Evolutionary conservation across 2,888 invertebrate species (phyloP).

Genomic region (Nemotelus pantherinus): DNA sequence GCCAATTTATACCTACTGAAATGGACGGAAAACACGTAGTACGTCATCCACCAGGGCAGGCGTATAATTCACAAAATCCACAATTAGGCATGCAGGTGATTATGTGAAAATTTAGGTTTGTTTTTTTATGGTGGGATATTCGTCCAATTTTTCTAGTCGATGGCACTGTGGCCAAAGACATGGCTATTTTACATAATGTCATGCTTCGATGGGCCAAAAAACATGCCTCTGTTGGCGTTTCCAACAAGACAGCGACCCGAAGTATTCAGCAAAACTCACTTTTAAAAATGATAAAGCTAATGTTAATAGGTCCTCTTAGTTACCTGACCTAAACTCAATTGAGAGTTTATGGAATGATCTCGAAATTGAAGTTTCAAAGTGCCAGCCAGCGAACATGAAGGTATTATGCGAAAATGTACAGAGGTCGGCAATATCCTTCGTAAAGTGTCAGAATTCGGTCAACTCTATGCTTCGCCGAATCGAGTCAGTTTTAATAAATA

Average conservation of each 20-base stretch:
- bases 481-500: conserved; percentile 10
- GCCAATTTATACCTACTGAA: no score
- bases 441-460: conserved; percentile 11
- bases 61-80: not conserved
- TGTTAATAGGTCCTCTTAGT: no score
- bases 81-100: not conserved
- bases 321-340: not conserved
- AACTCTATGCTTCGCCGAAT: not conserved
- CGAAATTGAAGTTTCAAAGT: not conserved
- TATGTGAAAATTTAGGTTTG: not conserved
- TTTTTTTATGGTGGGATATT: not conserved
- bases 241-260: not conserved
- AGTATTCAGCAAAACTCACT: not conserved
- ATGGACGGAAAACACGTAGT: no score
- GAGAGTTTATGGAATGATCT: not conserved
- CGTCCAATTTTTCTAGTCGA: not conserved
- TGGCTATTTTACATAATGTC: not conserved
- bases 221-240: not conserved
- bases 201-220: no score
- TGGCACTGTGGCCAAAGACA: not conserved
- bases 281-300: not conserved
- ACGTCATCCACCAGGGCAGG: not conserved
- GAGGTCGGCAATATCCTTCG: not conserved
- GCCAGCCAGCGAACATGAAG: not conserved
- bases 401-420: not conserved